Conservation (phyloP, 2,888 invertebrate genomes). For the Harpagoxenus sublaevis region DNA sequence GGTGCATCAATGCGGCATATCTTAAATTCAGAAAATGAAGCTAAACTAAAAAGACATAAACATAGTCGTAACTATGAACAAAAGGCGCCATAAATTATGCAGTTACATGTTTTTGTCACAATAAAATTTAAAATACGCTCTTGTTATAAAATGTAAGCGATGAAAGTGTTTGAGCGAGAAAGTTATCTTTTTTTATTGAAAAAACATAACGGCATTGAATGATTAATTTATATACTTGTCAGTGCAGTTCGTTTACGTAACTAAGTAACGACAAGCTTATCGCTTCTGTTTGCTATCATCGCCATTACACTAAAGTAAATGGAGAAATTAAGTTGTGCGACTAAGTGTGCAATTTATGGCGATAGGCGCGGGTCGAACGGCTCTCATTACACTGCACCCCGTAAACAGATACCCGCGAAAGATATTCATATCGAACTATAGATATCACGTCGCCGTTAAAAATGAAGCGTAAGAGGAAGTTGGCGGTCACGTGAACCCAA, state of each 20-base stretch:
- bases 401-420: constrained; percentile 39
- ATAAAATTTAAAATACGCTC: not conserved
- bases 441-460: constrained; percentile 41
- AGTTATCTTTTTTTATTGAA: not conserved
- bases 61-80: not conserved
- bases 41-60: not conserved
- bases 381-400: constrained; percentile 65
- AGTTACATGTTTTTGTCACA: not conserved
- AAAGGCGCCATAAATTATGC: not conserved
- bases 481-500: constrained; percentile 46
- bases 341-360: constrained; percentile 69
- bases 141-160: not conserved
- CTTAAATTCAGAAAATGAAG: not conserved
- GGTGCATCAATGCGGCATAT: not conserved
- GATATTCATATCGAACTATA: constrained; percentile 53
- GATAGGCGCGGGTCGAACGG: constrained; percentile 66
- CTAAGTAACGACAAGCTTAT: constrained; percentile 45
- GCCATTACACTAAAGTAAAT: constrained; percentile 67
- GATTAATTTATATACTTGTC: constrained; percentile 12
- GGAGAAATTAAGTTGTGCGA: constrained; percentile 72
- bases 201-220: constrained; percentile 3
- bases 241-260: constrained; percentile 53
- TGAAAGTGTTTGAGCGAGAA: not conserved
- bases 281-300: constrained; percentile 64
- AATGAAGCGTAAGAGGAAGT: constrained; percentile 48